These are phyloP conservation scores for Allophyes oxyacanthae DNA, from an alignment of 2,888 invertebrate species.

Conservation along the genomic window DNA sequence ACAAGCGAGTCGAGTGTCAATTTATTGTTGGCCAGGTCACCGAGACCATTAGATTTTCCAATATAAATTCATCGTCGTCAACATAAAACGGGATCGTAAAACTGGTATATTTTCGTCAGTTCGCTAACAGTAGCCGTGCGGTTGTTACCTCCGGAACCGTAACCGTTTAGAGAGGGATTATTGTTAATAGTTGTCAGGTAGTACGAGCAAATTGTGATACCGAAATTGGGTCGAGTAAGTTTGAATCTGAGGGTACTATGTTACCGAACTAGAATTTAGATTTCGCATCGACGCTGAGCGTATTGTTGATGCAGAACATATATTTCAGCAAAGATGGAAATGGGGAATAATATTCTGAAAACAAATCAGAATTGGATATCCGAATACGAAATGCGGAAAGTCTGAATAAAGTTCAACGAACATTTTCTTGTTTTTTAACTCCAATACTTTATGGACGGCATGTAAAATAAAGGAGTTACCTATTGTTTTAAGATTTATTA, in stretches of 20 bases:
- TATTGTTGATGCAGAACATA: slow-evolving; percentile 5
- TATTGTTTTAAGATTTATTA: too few relatives aligned
- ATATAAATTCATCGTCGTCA: slow-evolving; percentile 42
- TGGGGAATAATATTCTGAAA: background rate
- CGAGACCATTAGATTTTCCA: slow-evolving; percentile 34
- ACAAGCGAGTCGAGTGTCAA: background rate
- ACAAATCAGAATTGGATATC: slow-evolving; percentile 2
- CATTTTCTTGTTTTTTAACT: background rate
- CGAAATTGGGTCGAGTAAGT: slow-evolving; percentile 37
- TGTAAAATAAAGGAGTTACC: too few relatives aligned
- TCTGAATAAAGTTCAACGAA: background rate
- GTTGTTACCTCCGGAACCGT: slow-evolving; percentile 40
- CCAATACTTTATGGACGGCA: background rate
- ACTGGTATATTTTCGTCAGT: slow-evolving; percentile 25
- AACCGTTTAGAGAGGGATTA: slow-evolving; percentile 53
- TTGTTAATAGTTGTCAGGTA: slow-evolving; percentile 50
- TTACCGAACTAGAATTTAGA: slow-evolving; percentile 16
- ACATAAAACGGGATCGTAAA: slow-evolving; percentile 43
- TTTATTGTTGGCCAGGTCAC: slow-evolving; percentile 1
- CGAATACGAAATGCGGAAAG: background rate
- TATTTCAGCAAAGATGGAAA: slow-evolving; percentile 2
- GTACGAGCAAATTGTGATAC: slow-evolving; percentile 32
- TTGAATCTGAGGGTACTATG: slow-evolving; percentile 8
- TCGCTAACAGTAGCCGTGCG: slow-evolving; percentile 23
- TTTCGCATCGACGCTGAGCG: slow-evolving; percentile 5